Base-by-base conservation (phyloP, 2,113 vertebrate species). In the Perca schrenkii region DNA sequence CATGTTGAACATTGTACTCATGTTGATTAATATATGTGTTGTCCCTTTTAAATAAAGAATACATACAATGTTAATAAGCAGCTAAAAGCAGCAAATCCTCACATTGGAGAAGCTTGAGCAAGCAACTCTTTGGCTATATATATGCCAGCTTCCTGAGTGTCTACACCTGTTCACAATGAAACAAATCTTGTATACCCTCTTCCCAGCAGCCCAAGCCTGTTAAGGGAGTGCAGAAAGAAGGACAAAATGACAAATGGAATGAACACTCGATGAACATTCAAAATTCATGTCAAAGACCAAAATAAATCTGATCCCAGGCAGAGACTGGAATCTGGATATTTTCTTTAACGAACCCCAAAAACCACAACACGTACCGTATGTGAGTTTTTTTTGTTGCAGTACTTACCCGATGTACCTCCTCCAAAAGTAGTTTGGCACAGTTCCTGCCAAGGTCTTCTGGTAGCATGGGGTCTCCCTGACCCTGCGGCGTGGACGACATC, bases 351-450 rank as follows among this genome's bases (percentile, higher is more conserved):
- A 12, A 58, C 40, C 2, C 50, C 1, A 54, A 47, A 67, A n/a
- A 19, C 22, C 22, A 56, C 62, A 34, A 22, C 53, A 64, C 19
- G 54, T 8, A 4, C 4, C 13, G 36, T 47, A 17, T 15, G 25
- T 22, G 8, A 19, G 15, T 61, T 10, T 40, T 19, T 4, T 72
- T n/a, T 16, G 11, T n/a, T 16, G 11, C 16, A 2, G 17, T 4
- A 85, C 97, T 88, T 95, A 99, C 98, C 95, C 98, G 95, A 58
- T 97, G 93, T 22, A 99, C 57, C 86, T 99, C 98, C 83, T 99
- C 98, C n/a, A 99, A 95, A 25, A 99, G 96, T 62, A 97, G 94
- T 72, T 95, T 96, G 79, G 98, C 98, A 90, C 98, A 99, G 54
- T 95, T 95, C 87, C 82, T 96, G 14, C 98, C 98, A 0, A 99